Percentiles rank a stretch among this genome's conserved stretches.
phyloP scores from a whole-genome alignment of 2,797 vertebrate species.

The Echiichthys vipera region DNA sequence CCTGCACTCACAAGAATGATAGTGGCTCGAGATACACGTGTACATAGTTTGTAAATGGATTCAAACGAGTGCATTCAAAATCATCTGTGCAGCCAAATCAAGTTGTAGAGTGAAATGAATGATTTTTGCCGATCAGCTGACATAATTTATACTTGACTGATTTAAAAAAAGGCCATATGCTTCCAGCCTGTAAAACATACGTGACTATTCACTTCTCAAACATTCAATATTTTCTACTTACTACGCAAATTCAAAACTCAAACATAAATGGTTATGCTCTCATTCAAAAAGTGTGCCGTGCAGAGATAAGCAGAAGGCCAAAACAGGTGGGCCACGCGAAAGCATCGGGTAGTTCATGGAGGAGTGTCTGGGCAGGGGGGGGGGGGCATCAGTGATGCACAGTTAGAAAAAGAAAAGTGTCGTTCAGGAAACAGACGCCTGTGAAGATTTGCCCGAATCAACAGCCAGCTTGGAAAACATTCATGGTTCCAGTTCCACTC shows the following conservation, averaged over 20 bases:
- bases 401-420: neutral
- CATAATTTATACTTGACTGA: slow-evolving; percentile 39
- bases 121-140: slow-evolving; percentile 29
- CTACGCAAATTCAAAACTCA: slow-evolving; percentile 54
- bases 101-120: slow-evolving; percentile 28
- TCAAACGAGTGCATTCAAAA: slow-evolving; percentile 52
- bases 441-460: slow-evolving; percentile 13
- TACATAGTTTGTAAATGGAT: slow-evolving; percentile 10
- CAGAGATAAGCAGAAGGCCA: slow-evolving; percentile 66
- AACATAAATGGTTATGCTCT: slow-evolving; percentile 44
- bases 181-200: slow-evolving; percentile 52
- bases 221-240: slow-evolving; percentile 73
- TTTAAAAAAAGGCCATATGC: slow-evolving; percentile 42
- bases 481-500: slow-evolving; percentile 54
- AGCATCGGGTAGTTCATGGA: slow-evolving; percentile 32
- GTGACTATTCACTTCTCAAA: slow-evolving; percentile 57
- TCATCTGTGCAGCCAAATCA: slow-evolving; percentile 39
- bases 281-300: slow-evolving; percentile 73
- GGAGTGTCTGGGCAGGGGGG: slow-evolving; percentile 13
- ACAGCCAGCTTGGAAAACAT: slow-evolving; percentile 58
- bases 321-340: slow-evolving; percentile 39
- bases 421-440: slow-evolving; percentile 4
- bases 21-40: slow-evolving; percentile 38
- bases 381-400: slow-evolving; percentile 27
- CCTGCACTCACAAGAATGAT: slow-evolving; percentile 18